These are phyloP conservation scores for Eupelmus urozonus DNA, from an alignment of 2,888 invertebrate genomes.

Conservation along the genomic window DNA sequence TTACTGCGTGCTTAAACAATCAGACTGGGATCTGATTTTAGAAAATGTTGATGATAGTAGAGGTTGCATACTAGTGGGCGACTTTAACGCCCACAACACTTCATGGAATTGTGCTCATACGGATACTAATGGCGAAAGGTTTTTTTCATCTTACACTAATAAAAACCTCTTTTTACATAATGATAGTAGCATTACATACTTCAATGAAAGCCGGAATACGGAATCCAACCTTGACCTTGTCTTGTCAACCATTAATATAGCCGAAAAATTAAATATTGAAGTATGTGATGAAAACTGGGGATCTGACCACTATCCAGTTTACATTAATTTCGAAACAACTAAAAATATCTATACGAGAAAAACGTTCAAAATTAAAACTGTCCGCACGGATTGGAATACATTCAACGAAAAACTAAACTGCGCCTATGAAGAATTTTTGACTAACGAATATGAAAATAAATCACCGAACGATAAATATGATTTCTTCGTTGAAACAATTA, in stretches of 20 bases:
- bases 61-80: conserved; percentile 14
- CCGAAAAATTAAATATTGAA: too few relatives aligned
- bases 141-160: conserved; percentile 11
- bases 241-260: too few relatives aligned
- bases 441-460: too few relatives aligned
- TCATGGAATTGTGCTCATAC: conserved; percentile 42
- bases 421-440: too few relatives aligned
- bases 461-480: too few relatives aligned
- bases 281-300: too few relatives aligned
- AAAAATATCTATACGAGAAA: too few relatives aligned
- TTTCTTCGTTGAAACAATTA: conserved; percentile 12
- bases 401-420: too few relatives aligned
- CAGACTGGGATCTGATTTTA: conserved; percentile 31
- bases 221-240: conserved; percentile 50
- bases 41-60: not conserved
- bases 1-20: conserved; percentile 20
- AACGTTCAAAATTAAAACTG: too few relatives aligned
- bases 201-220: not conserved
- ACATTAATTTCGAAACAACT: too few relatives aligned
- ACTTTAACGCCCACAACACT: conserved; percentile 45
- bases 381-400: too few relatives aligned
- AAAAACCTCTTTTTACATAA: conserved; percentile 45
- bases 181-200: not conserved
- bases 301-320: too few relatives aligned
- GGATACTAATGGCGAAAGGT: conserved; percentile 29